Evolutionary conservation across 2,888 invertebrate genomes (phyloP).

Genomic region (Eustalomyia histrio): DNA sequence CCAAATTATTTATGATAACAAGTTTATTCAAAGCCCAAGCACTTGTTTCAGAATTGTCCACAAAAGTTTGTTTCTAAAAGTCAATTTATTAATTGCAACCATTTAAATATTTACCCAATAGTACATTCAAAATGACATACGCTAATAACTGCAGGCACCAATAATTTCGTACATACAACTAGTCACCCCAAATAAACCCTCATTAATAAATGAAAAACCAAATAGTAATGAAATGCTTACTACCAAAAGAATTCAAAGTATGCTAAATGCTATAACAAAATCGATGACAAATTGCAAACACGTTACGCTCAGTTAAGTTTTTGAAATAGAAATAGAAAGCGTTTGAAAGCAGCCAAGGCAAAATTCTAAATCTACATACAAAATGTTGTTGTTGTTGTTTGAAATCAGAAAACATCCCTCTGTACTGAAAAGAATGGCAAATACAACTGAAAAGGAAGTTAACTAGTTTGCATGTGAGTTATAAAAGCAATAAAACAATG

Average conservation of each 20-base stretch:
- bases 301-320: conserved; percentile 79
- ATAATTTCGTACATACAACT: background rate
- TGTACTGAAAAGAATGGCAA: background rate
- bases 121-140: conserved; percentile 58
- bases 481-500: conserved; percentile 50
- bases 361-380: conserved; percentile 40
- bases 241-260: conserved; percentile 32
- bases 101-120: conserved; percentile 73
- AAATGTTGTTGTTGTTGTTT: no score
- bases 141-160: conserved; percentile 60
- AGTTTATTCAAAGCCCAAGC: conserved; percentile 28
- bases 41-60: background rate
- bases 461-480: conserved; percentile 52
- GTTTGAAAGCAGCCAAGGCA: conserved; percentile 46
- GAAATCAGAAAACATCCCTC: conserved; percentile 45
- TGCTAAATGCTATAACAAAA: conserved; percentile 76
- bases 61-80: conserved; percentile 69
- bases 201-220: conserved; percentile 30
- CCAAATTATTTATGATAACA: conserved; percentile 10
- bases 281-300: conserved; percentile 80
- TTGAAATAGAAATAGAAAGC: conserved; percentile 40
- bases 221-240: conserved; percentile 40
- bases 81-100: conserved; percentile 78
- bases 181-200: conserved; percentile 28
- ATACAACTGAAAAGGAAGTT: conserved; percentile 21